These are phyloP conservation scores for Diarsia mendica DNA, from an alignment of 2,888 invertebrate genomes.

Conservation along the genomic window DNA sequence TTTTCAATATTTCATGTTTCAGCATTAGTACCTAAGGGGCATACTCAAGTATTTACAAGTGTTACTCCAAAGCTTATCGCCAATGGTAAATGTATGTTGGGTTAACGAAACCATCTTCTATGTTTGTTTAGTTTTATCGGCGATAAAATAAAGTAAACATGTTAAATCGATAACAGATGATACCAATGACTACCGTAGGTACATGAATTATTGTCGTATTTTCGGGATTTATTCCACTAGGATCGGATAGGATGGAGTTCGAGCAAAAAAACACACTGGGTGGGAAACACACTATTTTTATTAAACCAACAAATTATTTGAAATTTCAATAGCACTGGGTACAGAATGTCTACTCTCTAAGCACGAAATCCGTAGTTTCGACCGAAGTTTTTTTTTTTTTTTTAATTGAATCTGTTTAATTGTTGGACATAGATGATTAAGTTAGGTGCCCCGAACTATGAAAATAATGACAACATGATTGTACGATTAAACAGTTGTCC, in stretches of 20 bases:
- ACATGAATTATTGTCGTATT: not conserved
- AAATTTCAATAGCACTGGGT: not conserved
- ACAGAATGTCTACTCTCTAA: not conserved
- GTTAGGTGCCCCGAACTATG: no score
- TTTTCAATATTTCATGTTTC: no score
- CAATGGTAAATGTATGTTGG: not conserved
- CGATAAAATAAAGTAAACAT: slow-evolving; percentile 12
- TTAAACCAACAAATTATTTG: no score
- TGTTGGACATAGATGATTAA: no score
- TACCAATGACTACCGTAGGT: not conserved
- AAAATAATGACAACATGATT: no score
- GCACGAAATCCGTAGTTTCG: no score
- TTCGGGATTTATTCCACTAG: not conserved
- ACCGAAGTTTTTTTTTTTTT: no score
- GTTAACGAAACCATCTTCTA: not conserved
- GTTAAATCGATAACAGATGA: not conserved
- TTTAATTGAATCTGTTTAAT: no score
- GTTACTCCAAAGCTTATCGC: not conserved
- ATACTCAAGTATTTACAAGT: not conserved
- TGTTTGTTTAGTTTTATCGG: slow-evolving; percentile 20
- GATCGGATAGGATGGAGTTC: not conserved
- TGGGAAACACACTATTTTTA: not conserved
- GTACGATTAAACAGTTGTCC: no score
- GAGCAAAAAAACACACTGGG: not conserved
- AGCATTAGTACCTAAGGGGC: no score